Percentiles rank a stretch among this genome's conserved stretches.
Evolutionary conservation across 1,140 invertebrate genomes (phyloP).

Genomic region (Pectinophora gossypiella): DNA sequence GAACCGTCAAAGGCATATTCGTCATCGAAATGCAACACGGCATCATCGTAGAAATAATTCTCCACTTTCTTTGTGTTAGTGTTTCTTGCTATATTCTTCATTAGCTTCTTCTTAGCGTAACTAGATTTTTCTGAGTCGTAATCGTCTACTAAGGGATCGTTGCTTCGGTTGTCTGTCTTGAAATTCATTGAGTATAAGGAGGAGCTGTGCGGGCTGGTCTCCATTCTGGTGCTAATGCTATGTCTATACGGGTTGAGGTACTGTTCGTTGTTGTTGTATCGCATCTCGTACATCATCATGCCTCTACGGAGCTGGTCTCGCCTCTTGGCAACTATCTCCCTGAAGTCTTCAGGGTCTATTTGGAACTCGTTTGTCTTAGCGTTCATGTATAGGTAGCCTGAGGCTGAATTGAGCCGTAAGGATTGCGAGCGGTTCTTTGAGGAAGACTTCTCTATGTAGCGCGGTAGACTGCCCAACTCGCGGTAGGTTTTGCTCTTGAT

Average conservation of each 20-base stretch:
- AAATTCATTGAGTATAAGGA: conserved; percentile 64
- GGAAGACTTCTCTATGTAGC: conserved; percentile 66
- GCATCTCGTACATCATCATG: conserved; percentile 51
- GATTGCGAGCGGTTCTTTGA: conserved; percentile 60
- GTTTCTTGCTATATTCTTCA: conserved; percentile 70
- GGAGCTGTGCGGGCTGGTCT: conserved; percentile 52
- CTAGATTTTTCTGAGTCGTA: conserved; percentile 69
- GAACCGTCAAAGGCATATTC: conserved; percentile 70
- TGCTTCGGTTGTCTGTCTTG: conserved; percentile 59
- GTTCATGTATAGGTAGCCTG: conserved; percentile 72
- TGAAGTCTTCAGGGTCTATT: conserved; percentile 66
- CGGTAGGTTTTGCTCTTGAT: conserved; percentile 50
- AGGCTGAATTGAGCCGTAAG: conserved; percentile 65
- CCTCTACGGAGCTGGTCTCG: conserved; percentile 58
- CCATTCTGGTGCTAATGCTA: conserved; percentile 32
- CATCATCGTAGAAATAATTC: conserved; percentile 73
- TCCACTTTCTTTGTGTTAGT: conserved; percentile 41
- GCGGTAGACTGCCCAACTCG: conserved; percentile 49
- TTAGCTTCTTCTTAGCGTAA: conserved; percentile 66
- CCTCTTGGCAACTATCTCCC: conserved; percentile 64
- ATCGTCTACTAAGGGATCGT: conserved; percentile 69
- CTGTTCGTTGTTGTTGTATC: conserved; percentile 36
- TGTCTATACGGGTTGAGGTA: conserved; percentile 37
- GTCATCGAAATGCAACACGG: conserved; percentile 66
- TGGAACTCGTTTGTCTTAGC: conserved; percentile 68